These are phyloP conservation scores for Thereva nobilitata DNA, from an alignment of 2,888 invertebrate genomes.

Conservation along the genomic window DNA sequence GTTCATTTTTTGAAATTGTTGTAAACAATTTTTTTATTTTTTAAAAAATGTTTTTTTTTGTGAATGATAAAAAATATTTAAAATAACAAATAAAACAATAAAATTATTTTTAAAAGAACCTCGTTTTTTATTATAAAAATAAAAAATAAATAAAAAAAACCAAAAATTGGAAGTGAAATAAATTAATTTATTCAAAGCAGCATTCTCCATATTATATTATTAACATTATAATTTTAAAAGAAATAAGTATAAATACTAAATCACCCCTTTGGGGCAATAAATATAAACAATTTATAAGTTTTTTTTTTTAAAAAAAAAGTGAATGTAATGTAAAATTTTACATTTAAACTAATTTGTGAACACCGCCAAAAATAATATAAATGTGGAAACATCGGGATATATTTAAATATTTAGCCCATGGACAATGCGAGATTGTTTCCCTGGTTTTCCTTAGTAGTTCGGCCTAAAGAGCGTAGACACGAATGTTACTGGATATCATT, in stretches of 20 bases:
- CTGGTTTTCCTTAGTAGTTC: slow-evolving; percentile 10
- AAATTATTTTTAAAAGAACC: slow-evolving; percentile 30
- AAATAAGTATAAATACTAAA: neutral
- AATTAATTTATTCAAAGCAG: neutral
- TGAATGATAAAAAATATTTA: slow-evolving; percentile 15
- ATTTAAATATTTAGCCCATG: neutral
- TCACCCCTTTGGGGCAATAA: too few relatives aligned
- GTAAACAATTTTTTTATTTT: slow-evolving; percentile 32
- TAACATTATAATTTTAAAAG: neutral
- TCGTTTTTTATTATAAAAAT: neutral
- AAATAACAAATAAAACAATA: slow-evolving; percentile 26
- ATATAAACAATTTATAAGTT: too few relatives aligned
- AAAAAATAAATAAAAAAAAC: neutral
- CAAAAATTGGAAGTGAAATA: neutral
- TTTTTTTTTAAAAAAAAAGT: too few relatives aligned
- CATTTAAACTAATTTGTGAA: too few relatives aligned
- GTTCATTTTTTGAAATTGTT: slow-evolving; percentile 26
- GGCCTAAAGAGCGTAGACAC: slow-evolving; percentile 24
- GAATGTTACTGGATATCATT: slow-evolving; percentile 24
- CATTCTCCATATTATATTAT: neutral
- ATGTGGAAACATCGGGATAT: too few relatives aligned
- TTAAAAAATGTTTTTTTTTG: slow-evolving; percentile 4
- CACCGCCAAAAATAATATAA: too few relatives aligned
- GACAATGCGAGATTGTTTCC: neutral
- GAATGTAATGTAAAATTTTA: too few relatives aligned